Conservation (phyloP, 2,888 invertebrate species). For the Tineola bisselliella region DNA sequence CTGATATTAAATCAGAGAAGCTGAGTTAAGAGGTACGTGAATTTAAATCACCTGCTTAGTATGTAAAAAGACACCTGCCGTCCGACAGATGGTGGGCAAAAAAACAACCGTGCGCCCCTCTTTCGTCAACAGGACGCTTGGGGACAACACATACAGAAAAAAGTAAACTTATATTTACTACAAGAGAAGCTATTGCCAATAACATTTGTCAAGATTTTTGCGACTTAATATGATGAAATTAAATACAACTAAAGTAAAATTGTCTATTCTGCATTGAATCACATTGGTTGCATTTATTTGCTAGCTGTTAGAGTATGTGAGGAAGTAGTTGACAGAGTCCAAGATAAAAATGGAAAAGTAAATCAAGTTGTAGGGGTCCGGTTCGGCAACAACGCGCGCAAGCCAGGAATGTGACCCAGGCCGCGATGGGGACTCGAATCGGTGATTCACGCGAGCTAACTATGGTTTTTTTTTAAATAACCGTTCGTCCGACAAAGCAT, state of each 20-base stretch:
- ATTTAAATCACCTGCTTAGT: slow-evolving; percentile 60
- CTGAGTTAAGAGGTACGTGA: slow-evolving; percentile 32
- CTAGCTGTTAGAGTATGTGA: background rate
- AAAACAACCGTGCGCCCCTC: slow-evolving; percentile 31
- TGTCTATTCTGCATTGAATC: too few relatives aligned
- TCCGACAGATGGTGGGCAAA: slow-evolving; percentile 49
- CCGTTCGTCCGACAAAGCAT: slow-evolving; percentile 21
- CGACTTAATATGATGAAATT: too few relatives aligned
- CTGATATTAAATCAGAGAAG: slow-evolving; percentile 17
- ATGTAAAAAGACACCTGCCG: slow-evolving; percentile 58
- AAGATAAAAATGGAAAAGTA: slow-evolving; percentile 7
- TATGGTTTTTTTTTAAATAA: slow-evolving; percentile 26
- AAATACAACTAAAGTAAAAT: too few relatives aligned
- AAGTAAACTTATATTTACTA: too few relatives aligned
- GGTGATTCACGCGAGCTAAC: slow-evolving; percentile 48
- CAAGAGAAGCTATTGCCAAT: background rate
- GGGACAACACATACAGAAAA: background rate
- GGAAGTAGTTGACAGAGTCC: slow-evolving; percentile 3
- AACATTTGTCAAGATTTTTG: background rate
- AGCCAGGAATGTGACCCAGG: slow-evolving; percentile 63
- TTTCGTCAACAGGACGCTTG: slow-evolving; percentile 1
- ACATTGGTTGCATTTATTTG: background rate
- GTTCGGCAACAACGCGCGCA: slow-evolving; percentile 26
- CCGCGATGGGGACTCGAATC: slow-evolving; percentile 42
- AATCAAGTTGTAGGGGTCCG: slow-evolving; percentile 22